phyloP scores from a whole-genome alignment of 1,140 invertebrate genomes.

The Manduca sexta region DNA sequence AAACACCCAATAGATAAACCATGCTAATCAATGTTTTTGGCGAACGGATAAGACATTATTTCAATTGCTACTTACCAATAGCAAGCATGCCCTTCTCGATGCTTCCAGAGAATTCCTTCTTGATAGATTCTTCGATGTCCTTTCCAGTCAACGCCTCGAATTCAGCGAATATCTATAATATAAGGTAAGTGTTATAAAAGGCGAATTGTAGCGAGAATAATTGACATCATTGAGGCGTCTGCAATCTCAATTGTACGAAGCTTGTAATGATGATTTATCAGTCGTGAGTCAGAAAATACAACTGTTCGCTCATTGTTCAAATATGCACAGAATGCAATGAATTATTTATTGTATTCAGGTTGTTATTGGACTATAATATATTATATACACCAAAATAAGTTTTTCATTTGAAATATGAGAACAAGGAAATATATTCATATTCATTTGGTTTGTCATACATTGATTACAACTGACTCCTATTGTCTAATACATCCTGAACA shows the following conservation, averaged over 20 bases:
- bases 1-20: too few species aligned
- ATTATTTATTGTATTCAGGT: background rate
- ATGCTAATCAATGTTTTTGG: too few species aligned
- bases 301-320: too few species aligned
- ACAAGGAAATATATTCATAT: too few species aligned
- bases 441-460: too few species aligned
- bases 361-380: background rate
- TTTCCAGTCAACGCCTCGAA: conserved; percentile 84
- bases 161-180: conserved; percentile 82
- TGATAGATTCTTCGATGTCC: conserved; percentile 89
- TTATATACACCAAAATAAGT: background rate
- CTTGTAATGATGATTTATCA: background rate
- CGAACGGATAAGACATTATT: too few species aligned
- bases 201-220: conserved; percentile 18
- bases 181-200: conserved; percentile 1
- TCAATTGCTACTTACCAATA: conserved; percentile 80
- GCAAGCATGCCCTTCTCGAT: conserved; percentile 89
- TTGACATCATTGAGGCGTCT: conserved; percentile 11
- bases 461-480: too few species aligned
- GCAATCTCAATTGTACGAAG: conserved; percentile 10
- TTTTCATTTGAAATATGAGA: too few species aligned
- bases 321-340: background rate
- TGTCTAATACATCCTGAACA: too few species aligned
- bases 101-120: conserved; percentile 90
- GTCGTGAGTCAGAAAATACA: conserved; percentile 4